Conservation (phyloP, 2,797 vertebrate species). For the Smutsia gigantea region DNA sequence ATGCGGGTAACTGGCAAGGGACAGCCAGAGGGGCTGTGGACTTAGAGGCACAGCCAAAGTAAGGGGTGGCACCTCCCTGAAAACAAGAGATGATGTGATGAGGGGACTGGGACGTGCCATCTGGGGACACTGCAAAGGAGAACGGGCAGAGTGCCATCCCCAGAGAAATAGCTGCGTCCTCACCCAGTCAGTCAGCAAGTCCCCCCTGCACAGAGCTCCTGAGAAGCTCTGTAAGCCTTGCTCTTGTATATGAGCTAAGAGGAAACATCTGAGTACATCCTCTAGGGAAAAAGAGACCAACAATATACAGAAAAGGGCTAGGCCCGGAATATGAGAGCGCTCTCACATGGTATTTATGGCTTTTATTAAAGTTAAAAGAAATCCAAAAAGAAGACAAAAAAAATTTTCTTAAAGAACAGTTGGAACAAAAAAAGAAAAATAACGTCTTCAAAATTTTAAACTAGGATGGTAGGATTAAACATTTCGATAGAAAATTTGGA, state of each 20-base stretch:
- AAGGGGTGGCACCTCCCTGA: neutral
- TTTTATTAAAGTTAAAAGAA: neutral
- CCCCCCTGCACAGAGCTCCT: neutral
- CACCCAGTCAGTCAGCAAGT: neutral
- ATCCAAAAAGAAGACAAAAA: neutral
- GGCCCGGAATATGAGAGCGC: neutral
- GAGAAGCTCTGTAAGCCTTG: neutral
- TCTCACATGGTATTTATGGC: neutral
- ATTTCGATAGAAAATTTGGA: neutral
- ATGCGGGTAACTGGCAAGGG: neutral
- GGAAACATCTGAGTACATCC: neutral
- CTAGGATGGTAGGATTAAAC: neutral
- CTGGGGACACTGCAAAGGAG: neutral
- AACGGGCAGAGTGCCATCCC: neutral
- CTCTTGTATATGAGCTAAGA: neutral
- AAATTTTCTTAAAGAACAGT: neutral
- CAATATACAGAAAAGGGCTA: neutral
- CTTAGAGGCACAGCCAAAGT: neutral
- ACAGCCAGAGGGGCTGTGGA: neutral
- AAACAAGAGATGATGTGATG: neutral
- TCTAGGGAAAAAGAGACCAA: neutral
- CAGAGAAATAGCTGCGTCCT: neutral
- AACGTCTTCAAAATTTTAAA: neutral
- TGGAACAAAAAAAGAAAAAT: neutral
- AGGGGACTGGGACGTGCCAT: neutral